Evolutionary conservation across 2,797 vertebrate species (phyloP).

Genomic region (Malacoraja senta): DNA sequence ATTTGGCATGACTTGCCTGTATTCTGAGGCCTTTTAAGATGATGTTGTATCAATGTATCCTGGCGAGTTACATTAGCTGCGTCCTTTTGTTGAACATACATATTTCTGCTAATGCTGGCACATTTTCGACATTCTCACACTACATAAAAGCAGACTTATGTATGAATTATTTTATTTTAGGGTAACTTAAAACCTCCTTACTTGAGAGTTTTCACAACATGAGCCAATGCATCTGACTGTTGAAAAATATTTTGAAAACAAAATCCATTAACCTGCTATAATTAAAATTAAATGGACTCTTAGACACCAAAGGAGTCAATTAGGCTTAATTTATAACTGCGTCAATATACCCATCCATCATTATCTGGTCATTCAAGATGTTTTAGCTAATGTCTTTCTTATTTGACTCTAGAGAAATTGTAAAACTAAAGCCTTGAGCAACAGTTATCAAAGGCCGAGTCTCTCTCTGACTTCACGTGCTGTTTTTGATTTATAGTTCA

Average conservation of each 20-base stretch:
- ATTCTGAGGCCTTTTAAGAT: conserved; percentile 38
- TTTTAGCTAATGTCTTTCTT: neutral
- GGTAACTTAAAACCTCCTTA: neutral
- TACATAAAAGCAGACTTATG: conserved; percentile 10
- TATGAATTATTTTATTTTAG: neutral
- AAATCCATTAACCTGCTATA: conserved; percentile 29
- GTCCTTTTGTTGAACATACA: conserved; percentile 19
- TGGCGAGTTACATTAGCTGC: neutral
- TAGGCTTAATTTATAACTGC: conserved; percentile 28
- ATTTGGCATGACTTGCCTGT: conserved; percentile 45
- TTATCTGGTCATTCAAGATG: conserved; percentile 20
- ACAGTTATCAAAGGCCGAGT: neutral
- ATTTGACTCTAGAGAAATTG: neutral
- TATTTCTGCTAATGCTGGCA: neutral
- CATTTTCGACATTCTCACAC: conserved; percentile 24
- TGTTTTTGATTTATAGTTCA: neutral
- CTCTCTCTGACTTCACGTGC: neutral
- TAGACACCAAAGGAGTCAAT: conserved; percentile 31
- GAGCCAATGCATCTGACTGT: neutral
- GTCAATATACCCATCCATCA: conserved; percentile 29
- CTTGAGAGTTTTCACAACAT: conserved; percentile 24
- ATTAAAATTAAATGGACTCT: conserved; percentile 20
- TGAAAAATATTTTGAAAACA: conserved; percentile 17
- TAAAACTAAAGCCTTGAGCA: neutral
- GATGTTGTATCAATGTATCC: neutral